Percentiles rank a stretch among this genome's conserved stretches.
Evolutionary conservation across 2,888 invertebrate genomes (phyloP).

Genomic region (Tachina lurida): DNA sequence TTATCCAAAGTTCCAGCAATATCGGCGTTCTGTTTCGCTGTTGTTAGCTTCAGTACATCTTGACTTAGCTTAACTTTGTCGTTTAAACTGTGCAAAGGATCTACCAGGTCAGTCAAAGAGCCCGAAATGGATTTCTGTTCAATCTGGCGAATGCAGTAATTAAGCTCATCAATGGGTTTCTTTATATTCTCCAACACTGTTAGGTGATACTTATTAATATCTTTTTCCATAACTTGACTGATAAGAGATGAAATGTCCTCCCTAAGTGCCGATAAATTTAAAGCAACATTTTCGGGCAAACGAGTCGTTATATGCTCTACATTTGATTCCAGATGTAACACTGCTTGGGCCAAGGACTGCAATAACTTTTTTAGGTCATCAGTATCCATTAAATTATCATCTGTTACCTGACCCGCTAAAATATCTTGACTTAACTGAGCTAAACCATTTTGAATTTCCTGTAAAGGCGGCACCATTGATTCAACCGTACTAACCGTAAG

Average conservation of each 20-base stretch:
- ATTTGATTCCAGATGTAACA: slow-evolving; percentile 82
- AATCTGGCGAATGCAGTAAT: slow-evolving; percentile 82
- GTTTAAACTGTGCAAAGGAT: slow-evolving; percentile 80
- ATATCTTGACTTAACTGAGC: slow-evolving; percentile 83
- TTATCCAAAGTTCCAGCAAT: slow-evolving; percentile 77
- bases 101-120: slow-evolving; percentile 80
- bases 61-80: slow-evolving; percentile 80
- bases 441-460: slow-evolving; percentile 85
- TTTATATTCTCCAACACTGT: slow-evolving; percentile 84
- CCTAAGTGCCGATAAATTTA: slow-evolving; percentile 82
- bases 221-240: slow-evolving; percentile 84
- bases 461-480: slow-evolving; percentile 84
- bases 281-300: slow-evolving; percentile 77
- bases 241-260: slow-evolving; percentile 85
- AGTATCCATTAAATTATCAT: slow-evolving; percentile 79
- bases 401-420: slow-evolving; percentile 79
- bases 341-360: slow-evolving; percentile 82
- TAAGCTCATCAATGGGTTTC: slow-evolving; percentile 84
- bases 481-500: slow-evolving; percentile 83
- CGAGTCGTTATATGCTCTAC: slow-evolving; percentile 78
- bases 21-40: slow-evolving; percentile 76
- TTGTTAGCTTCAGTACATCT: slow-evolving; percentile 77
- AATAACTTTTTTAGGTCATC: slow-evolving; percentile 82
- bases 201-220: slow-evolving; percentile 81
- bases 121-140: slow-evolving; percentile 82